Evolutionary conservation across 2,888 invertebrate species (phyloP).

Genomic region (Seira musarum): DNA sequence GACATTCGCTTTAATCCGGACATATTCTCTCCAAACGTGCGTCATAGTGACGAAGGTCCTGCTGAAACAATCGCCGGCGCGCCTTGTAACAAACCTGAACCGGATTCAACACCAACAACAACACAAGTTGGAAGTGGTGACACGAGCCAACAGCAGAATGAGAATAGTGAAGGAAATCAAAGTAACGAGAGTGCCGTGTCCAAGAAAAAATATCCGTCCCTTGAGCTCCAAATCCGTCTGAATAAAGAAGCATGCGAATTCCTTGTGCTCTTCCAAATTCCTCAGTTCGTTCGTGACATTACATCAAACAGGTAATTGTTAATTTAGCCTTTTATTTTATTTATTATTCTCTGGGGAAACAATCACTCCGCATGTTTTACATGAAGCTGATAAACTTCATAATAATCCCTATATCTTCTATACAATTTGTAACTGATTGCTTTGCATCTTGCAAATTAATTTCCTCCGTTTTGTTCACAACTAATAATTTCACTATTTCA

Average conservation of each 20-base stretch:
- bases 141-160: constrained; percentile 9
- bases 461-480: too few species aligned
- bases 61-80: constrained; percentile 71
- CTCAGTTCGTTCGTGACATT: constrained; percentile 81
- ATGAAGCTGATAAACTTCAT: too few species aligned
- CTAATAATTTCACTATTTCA: too few species aligned
- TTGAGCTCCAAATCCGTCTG: constrained; percentile 73
- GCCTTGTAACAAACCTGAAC: background rate
- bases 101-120: background rate
- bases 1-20: constrained; percentile 99
- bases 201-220: constrained; percentile 66
- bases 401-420: too few species aligned
- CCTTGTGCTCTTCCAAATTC: constrained; percentile 93
- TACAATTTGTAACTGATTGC: too few species aligned
- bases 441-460: too few species aligned
- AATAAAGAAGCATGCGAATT: constrained; percentile 97
- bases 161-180: background rate
- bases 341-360: background rate
- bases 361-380: too few species aligned
- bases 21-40: constrained; percentile 95
- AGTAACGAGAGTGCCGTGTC: background rate
- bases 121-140: background rate
- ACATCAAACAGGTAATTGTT: constrained; percentile 69
- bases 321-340: background rate
- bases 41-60: constrained; percentile 79